Conservation (phyloP, 2,797 vertebrate genomes). For the Megaceryle alcyon region DNA sequence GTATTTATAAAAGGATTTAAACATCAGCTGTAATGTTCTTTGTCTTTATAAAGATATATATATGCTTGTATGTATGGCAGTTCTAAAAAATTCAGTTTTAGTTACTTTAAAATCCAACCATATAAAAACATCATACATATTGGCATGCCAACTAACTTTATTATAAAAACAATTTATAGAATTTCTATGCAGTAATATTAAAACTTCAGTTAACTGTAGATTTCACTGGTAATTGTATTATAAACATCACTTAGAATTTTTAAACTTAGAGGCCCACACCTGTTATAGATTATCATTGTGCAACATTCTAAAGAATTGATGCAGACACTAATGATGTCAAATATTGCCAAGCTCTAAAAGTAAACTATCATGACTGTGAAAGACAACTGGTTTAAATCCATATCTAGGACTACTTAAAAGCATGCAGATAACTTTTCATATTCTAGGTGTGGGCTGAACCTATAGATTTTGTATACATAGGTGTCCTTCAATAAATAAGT, state of each 20-base stretch:
- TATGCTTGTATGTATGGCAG: no score
- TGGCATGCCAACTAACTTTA: no score
- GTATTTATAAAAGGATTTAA: no score
- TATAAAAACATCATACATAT: no score
- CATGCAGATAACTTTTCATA: neutral
- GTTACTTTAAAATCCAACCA: no score
- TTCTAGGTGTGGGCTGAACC: neutral
- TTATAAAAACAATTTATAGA: no score
- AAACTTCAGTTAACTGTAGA: neutral
- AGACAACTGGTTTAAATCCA: neutral
- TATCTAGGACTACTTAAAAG: neutral
- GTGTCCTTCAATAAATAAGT: neutral
- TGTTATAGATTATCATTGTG: neutral
- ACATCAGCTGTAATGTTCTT: no score
- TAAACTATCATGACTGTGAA: neutral
- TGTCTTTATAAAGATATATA: no score
- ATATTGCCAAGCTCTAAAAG: neutral
- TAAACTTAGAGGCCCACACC: neutral
- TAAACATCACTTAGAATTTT: neutral
- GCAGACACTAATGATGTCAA: neutral
- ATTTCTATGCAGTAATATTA: neutral
- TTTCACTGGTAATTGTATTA: neutral
- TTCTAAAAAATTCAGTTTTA: no score
- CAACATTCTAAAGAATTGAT: neutral
- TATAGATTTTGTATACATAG: neutral